phyloP scores from a whole-genome alignment of 2,113 vertebrate genomes.

The human region DNA sequence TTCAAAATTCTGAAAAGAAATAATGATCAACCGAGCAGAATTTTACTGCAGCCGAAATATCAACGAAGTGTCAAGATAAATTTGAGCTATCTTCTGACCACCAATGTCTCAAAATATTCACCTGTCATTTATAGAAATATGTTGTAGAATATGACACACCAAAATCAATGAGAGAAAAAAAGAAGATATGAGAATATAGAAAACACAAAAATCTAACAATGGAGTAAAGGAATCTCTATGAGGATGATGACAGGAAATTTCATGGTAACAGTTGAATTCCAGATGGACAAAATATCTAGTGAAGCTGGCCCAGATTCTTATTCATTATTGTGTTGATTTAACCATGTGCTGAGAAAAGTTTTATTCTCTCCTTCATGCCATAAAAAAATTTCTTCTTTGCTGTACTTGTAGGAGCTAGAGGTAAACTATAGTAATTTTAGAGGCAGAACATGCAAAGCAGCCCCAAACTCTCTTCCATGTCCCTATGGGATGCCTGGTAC shows the following conservation, averaged over 20 bases:
- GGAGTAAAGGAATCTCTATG: background rate
- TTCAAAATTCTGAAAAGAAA: background rate
- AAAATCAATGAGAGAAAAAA: background rate
- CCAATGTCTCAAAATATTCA: background rate
- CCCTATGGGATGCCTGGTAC: fast-evolving
- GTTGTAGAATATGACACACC: background rate
- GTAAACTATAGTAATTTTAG: background rate
- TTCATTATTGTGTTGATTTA: background rate
- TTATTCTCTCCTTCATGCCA: background rate
- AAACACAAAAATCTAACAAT: background rate
- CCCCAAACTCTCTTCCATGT: background rate
- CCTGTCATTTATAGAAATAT: background rate
- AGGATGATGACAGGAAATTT: background rate
- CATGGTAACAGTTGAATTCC: background rate
- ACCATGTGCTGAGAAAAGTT: background rate
- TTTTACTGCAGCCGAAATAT: background rate
- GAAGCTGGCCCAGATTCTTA: background rate
- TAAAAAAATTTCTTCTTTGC: background rate
- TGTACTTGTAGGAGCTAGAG: background rate
- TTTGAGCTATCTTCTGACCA: background rate
- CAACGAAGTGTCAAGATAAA: background rate
- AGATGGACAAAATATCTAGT: background rate
- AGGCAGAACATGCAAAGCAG: background rate
- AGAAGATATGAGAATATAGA: background rate
- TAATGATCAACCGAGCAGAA: background rate